Evolutionary conservation across 37 sponge, comb jelly and placozoan genomes (phyloP).

Genomic region (Halisarca cf. caerulea): DNA sequence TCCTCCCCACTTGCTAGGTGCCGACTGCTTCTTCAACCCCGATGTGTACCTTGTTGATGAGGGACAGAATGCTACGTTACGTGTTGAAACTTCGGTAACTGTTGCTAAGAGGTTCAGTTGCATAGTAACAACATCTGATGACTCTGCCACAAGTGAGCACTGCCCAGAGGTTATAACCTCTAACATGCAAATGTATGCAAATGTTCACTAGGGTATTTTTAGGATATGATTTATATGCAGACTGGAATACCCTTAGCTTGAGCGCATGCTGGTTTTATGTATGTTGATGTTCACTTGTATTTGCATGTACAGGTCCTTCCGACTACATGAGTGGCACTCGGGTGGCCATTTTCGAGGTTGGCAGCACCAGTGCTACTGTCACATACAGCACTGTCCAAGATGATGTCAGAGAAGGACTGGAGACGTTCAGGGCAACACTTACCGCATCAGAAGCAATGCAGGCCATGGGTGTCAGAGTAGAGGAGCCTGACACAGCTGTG

Average conservation of each 20-base stretch:
- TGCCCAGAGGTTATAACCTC: no score
- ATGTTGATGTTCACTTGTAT: no score
- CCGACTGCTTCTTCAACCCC: not conserved
- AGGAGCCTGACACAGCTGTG: not conserved
- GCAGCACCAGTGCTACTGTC: constrained; percentile 3
- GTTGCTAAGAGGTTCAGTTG: not conserved
- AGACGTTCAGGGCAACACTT: not conserved
- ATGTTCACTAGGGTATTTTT: no score
- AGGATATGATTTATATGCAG: not conserved
- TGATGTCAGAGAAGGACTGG: not conserved
- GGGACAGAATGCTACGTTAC: not conserved
- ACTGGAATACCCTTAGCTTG: no score
- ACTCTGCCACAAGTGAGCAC: not conserved
- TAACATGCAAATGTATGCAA: no score
- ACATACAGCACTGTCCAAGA: not conserved
- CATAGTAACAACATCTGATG: not conserved
- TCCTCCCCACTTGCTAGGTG: not conserved
- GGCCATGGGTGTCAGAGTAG: not conserved
- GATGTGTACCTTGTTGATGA: constrained; percentile 8
- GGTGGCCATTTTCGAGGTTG: constrained; percentile 20
- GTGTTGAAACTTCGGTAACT: not conserved
- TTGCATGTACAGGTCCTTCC: constrained; percentile 3
- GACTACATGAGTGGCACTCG: not conserved
- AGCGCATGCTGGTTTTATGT: no score
- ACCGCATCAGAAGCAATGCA: not conserved